Evolutionary conservation across 2,113 vertebrate genomes (phyloP).

Genomic region (Gymnorhina tibicen): DNA sequence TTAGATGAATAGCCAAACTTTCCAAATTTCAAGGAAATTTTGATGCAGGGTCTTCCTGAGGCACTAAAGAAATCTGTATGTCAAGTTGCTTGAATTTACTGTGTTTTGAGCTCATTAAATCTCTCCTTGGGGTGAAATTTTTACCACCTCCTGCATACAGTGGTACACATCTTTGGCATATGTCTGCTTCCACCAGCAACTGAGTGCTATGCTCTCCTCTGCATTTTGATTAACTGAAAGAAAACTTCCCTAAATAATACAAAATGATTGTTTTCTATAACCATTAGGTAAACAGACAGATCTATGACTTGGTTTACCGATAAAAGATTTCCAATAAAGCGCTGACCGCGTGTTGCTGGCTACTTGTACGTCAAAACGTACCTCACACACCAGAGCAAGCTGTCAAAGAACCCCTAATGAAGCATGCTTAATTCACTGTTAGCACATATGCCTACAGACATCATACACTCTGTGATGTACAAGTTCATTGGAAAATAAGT

Average conservation of each 20-base stretch:
- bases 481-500: not conserved
- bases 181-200: not conserved
- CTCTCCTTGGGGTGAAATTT: not conserved
- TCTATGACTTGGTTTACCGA: not conserved
- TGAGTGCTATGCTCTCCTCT: not conserved
- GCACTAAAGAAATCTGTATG: not conserved
- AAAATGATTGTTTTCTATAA: not conserved
- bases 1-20: not conserved
- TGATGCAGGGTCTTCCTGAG: not conserved
- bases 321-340: not conserved
- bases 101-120: not conserved
- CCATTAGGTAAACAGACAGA: not conserved
- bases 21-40: not conserved
- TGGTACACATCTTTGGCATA: not conserved
- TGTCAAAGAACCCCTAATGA: not conserved
- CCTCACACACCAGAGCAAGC: not conserved
- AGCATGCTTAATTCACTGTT: conserved; percentile 1
- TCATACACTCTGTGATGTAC: not conserved
- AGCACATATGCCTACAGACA: not conserved
- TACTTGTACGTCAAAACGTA: not conserved
- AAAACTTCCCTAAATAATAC: not conserved
- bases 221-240: not conserved
- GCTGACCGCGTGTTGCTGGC: not conserved
- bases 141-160: not conserved
- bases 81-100: not conserved